Conservation (phyloP, 2,113 vertebrate species). For the Grallaria varia region DNA sequence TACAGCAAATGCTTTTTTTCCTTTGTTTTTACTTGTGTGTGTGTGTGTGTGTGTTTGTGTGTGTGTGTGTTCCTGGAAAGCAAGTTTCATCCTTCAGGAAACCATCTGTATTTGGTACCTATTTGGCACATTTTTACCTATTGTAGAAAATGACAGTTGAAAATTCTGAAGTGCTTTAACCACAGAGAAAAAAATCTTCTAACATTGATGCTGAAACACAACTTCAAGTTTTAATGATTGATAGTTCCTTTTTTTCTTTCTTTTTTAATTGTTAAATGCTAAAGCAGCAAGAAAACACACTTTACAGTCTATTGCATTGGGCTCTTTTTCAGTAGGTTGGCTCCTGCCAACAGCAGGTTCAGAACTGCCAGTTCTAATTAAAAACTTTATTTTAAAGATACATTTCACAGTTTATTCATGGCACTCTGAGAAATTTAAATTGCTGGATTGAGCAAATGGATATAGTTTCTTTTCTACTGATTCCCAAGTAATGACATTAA, state of each 20-base stretch:
- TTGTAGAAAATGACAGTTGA: background rate
- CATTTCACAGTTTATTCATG: conserved; percentile 57
- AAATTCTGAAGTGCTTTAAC: background rate
- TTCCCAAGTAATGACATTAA: background rate
- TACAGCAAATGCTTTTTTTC: background rate
- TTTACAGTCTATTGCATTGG: conserved; percentile 15
- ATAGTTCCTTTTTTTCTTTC: background rate
- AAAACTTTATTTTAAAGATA: conserved; percentile 69
- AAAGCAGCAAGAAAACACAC: background rate
- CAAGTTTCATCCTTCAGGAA: background rate
- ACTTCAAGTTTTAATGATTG: conserved; percentile 22
- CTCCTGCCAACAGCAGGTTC: conserved; percentile 57
- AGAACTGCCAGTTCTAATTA: conserved; percentile 68
- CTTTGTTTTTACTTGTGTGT: background rate
- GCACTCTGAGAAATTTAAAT: conserved; percentile 26
- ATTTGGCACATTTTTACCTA: background rate
- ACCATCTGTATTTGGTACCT: background rate
- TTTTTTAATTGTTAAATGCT: conserved; percentile 8
- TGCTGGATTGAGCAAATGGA: background rate
- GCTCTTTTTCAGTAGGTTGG: conserved; percentile 43
- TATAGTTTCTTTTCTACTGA: conserved; percentile 5
- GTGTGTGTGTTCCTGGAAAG: background rate
- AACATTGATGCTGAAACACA: conserved; percentile 24
- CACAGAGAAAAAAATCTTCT: background rate
- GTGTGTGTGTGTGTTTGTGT: background rate